phyloP scores from a whole-genome alignment of 2,113 vertebrate species.

The Hemibagrus wyckioides region DNA sequence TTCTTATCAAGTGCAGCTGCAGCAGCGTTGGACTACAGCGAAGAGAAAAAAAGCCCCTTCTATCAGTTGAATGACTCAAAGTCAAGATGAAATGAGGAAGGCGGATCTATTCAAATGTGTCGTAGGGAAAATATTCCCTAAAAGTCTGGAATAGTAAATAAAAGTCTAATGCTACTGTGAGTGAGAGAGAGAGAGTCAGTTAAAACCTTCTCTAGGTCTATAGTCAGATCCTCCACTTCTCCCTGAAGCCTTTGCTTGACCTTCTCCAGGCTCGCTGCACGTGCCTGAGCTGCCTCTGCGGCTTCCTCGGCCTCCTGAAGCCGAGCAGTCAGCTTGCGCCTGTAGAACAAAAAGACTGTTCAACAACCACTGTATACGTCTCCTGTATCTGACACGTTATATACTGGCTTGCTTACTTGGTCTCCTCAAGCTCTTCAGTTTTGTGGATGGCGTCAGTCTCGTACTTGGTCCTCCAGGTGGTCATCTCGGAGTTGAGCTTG shows the following conservation, averaged over 20 bases:
- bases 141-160: neutral
- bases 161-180: neutral
- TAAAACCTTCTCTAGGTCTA: conserved; percentile 69
- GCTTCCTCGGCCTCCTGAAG: conserved; percentile 9
- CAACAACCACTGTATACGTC: neutral
- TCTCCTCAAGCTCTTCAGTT: conserved; percentile 75
- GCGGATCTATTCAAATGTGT: neutral
- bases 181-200: neutral
- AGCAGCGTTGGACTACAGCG: conserved; percentile 68
- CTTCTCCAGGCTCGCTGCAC: conserved; percentile 70
- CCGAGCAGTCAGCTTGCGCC: conserved; percentile 64
- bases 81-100: neutral
- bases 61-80: neutral
- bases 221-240: conserved; percentile 72
- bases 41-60: neutral
- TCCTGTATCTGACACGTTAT: neutral
- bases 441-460: conserved; percentile 68
- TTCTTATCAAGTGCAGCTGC: conserved; percentile 75
- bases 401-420: conserved; percentile 62
- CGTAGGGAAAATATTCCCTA: no score
- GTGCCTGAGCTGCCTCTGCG: conserved; percentile 60
- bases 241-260: conserved; percentile 74
- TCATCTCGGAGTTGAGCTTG: conserved; percentile 72
- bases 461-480: conserved; percentile 73
- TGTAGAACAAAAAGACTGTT: conserved; percentile 8